phyloP scores from a whole-genome alignment of 2,797 vertebrate species.

The Arnoldichthys spilopterus region DNA sequence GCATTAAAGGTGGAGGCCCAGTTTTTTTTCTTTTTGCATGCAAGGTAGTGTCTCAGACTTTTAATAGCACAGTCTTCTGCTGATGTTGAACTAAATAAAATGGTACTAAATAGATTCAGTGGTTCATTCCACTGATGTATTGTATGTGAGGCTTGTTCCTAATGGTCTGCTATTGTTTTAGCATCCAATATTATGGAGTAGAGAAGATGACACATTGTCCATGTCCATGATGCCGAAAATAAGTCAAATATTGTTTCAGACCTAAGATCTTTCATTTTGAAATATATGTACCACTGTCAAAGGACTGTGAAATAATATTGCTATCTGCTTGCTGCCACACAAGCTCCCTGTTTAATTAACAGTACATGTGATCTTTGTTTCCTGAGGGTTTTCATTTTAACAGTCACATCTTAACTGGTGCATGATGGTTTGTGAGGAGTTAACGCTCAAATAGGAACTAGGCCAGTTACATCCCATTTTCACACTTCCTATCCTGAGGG shows the following conservation, averaged over 20 bases:
- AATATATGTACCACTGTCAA: background rate
- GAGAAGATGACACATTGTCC: constrained; percentile 19
- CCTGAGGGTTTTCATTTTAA: constrained; percentile 25
- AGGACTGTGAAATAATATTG: background rate
- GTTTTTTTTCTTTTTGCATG: constrained; percentile 30
- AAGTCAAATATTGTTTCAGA: background rate
- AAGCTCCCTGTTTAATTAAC: constrained; percentile 45
- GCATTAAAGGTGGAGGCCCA: constrained; percentile 42
- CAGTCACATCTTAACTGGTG: constrained; percentile 41
- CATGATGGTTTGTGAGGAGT: constrained; percentile 61
- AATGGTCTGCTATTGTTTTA: no score
- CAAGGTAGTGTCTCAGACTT: constrained; percentile 3
- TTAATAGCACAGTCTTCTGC: background rate
- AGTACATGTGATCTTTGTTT: constrained; percentile 38
- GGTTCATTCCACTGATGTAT: background rate
- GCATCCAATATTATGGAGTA: background rate
- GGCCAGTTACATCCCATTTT: constrained; percentile 72
- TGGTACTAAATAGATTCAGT: background rate
- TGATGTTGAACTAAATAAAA: background rate
- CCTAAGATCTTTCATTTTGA: background rate
- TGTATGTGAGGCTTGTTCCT: background rate
- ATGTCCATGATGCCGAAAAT: background rate
- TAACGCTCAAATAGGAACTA: constrained; percentile 73
- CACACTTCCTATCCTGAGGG: constrained; percentile 57
- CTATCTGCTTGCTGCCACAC: constrained; percentile 4